These are phyloP conservation scores for Pachymerium ferrugineum DNA, from an alignment of 2,888 invertebrate species.

Conservation along the genomic window DNA sequence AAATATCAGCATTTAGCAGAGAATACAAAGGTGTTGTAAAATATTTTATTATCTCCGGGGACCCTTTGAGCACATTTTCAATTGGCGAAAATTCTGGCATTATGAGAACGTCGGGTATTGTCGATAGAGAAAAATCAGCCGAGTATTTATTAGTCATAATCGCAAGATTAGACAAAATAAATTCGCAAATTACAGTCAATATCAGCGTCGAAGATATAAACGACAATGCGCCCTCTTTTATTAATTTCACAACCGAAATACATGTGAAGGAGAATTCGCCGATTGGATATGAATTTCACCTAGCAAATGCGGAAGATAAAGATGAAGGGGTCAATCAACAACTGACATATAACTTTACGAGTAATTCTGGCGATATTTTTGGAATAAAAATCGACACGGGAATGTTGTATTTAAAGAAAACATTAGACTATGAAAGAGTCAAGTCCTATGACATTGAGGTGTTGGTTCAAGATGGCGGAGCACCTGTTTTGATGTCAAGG, in stretches of 20 bases:
- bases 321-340: slow-evolving; percentile 86
- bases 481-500: slow-evolving; percentile 62
- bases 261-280: slow-evolving; percentile 81
- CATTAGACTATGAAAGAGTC: slow-evolving; percentile 45
- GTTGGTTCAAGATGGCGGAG: slow-evolving; percentile 77
- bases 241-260: slow-evolving; percentile 69
- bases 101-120: slow-evolving; percentile 67
- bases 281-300: slow-evolving; percentile 85
- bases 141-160: slow-evolving; percentile 73
- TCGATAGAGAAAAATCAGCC: slow-evolving; percentile 76
- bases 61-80: slow-evolving; percentile 67
- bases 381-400: slow-evolving; percentile 79
- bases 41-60: slow-evolving; percentile 75
- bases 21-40: slow-evolving; percentile 50
- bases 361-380: slow-evolving; percentile 75
- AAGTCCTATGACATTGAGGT: slow-evolving; percentile 60
- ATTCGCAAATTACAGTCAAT: slow-evolving; percentile 65
- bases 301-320: slow-evolving; percentile 77
- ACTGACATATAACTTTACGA: slow-evolving; percentile 71
- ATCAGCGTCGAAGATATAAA: slow-evolving; percentile 80
- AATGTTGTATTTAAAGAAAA: slow-evolving; percentile 74
- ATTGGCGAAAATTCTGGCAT: slow-evolving; percentile 73
- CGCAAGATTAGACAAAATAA: slow-evolving; percentile 63
- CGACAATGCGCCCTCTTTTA: slow-evolving; percentile 80
- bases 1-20: slow-evolving; percentile 57